Conservation (phyloP, 1,140 invertebrate genomes). For the Bombus confusus region DNA sequence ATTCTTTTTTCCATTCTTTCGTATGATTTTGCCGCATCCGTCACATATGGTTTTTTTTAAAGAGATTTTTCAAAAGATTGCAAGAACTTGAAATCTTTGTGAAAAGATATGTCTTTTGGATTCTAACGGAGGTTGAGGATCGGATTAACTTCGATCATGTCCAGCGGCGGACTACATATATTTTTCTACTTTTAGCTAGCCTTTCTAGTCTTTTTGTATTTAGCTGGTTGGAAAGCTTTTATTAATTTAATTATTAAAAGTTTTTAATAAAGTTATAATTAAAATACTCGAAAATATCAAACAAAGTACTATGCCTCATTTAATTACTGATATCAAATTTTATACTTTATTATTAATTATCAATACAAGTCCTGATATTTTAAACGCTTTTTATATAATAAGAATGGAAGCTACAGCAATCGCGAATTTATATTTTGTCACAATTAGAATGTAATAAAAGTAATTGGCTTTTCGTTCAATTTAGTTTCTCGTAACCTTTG, state of each 20-base stretch:
- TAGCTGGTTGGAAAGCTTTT: background rate
- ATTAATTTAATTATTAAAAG: background rate
- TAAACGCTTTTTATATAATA: too few species aligned
- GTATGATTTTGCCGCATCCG: background rate
- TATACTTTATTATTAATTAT: too few species aligned
- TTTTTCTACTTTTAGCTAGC: background rate
- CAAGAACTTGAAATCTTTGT: background rate
- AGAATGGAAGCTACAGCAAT: too few species aligned
- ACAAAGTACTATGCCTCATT: too few species aligned
- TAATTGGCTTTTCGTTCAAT: too few species aligned
- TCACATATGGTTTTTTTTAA: background rate
- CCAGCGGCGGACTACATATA: too few species aligned
- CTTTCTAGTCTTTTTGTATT: background rate
- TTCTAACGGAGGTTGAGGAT: background rate
- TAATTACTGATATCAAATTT: too few species aligned
- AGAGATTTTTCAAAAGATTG: background rate
- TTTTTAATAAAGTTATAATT: background rate
- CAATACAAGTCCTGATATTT: too few species aligned
- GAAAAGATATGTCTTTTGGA: background rate
- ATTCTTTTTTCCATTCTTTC: background rate
- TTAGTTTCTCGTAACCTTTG: background rate
- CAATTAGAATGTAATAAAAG: too few species aligned
- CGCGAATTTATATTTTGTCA: too few species aligned
- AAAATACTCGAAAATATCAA: too few species aligned
- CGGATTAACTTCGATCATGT: background rate